These are phyloP conservation scores for Engraulis encrasicolus DNA, from an alignment of 2,113 vertebrate genomes.

Conservation along the genomic window DNA sequence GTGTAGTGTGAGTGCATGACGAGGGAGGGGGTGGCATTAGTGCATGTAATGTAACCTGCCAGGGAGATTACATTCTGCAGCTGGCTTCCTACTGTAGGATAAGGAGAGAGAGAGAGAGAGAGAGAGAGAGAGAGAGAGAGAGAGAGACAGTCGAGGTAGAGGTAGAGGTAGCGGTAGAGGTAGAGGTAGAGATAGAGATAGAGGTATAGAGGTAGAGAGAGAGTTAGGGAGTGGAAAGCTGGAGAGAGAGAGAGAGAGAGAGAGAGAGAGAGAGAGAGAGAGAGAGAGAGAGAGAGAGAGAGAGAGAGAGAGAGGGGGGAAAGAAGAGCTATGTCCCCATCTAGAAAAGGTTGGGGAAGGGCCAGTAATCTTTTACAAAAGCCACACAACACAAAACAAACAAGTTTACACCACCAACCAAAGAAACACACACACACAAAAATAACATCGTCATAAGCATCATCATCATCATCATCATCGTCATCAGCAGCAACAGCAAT, in stretches of 20 bases:
- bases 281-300: background rate
- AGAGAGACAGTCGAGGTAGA: background rate
- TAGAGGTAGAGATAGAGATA: background rate
- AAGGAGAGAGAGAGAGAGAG: background rate
- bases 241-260: background rate
- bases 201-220: background rate
- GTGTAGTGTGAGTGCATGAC: constrained; percentile 46
- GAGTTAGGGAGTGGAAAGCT: background rate
- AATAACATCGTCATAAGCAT: constrained; percentile 33
- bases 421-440: constrained; percentile 31
- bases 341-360: background rate
- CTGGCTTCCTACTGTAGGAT: constrained; percentile 41
- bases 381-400: constrained; percentile 52
- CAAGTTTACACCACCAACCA: constrained; percentile 38
- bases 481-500: background rate
- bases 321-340: background rate
- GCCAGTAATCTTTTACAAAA: constrained; percentile 50
- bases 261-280: background rate
- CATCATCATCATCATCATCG: background rate
- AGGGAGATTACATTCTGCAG: constrained; percentile 69
- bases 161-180: background rate
- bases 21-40: constrained; percentile 54
- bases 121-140: background rate
- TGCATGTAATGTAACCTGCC: constrained; percentile 69
- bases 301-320: background rate